Percentiles rank a stretch among this genome's conserved stretches.
These are phyloP conservation scores for Notothenia coriiceps DNA, from an alignment of 2,113 vertebrate genomes.

Conservation along the genomic window DNA sequence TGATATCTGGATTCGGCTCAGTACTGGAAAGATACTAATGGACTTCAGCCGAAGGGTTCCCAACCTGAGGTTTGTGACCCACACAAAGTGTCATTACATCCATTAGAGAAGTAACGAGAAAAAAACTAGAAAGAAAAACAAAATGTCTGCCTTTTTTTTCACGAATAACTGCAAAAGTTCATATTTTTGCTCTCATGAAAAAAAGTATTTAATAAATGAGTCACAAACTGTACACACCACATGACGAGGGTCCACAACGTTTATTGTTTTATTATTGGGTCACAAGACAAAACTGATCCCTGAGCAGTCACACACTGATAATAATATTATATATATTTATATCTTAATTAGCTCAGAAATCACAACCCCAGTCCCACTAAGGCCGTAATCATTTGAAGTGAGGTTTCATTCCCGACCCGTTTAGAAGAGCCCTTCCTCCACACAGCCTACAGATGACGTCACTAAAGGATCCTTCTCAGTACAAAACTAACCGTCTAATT, in stretches of 20 bases:
- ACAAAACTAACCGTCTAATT: background rate
- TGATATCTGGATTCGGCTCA: background rate
- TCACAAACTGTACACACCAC: background rate
- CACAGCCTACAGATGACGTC: constrained; percentile 10
- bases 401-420: background rate
- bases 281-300: background rate
- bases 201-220: too few relatives aligned
- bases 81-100: background rate
- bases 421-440: constrained; percentile 27
- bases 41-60: background rate
- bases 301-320: background rate
- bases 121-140: background rate
- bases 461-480: too few relatives aligned
- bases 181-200: background rate
- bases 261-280: too few relatives aligned
- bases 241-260: background rate
- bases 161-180: background rate
- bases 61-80: background rate
- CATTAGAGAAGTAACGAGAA: background rate
- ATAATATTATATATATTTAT: too few relatives aligned
- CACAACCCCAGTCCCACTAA: too few relatives aligned
- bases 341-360: background rate
- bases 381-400: too few relatives aligned
- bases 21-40: background rate
- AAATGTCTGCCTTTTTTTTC: too few relatives aligned